A percentile compares a stretch with the other conserved stretches of the same genome.
Conservation (phyloP, 2,113 vertebrate genomes). For the Vulpes ferrilata region DNA sequence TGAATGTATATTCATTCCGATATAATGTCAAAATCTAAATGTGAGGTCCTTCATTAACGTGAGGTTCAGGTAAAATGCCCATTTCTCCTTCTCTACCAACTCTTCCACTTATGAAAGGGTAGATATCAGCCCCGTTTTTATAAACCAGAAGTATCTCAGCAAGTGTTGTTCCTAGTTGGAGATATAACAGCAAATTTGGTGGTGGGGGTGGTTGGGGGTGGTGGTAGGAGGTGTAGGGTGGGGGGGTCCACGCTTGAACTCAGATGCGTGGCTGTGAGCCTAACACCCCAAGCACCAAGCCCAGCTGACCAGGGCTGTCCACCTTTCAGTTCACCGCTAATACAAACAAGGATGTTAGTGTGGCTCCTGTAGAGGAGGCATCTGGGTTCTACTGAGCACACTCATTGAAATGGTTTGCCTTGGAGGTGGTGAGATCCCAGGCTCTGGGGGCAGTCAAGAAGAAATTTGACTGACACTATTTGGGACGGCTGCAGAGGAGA, state of each 20-base stretch:
- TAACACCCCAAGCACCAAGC: background rate
- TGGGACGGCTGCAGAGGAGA: background rate
- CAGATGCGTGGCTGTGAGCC: background rate
- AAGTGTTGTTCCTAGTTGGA: background rate
- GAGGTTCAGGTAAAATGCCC: background rate
- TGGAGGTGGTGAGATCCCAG: background rate
- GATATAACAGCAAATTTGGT: background rate
- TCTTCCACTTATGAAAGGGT: background rate
- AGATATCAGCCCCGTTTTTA: background rate
- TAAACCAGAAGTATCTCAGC: background rate
- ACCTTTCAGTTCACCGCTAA: background rate
- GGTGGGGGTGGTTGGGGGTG: too few species aligned
- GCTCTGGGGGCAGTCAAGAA: background rate
- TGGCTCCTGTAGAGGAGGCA: rapidly evolving
- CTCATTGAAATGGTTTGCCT: background rate
- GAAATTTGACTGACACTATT: background rate
- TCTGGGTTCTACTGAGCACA: background rate
- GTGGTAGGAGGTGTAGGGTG: too few species aligned
- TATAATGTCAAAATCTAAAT: background rate
- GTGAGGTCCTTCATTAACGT: background rate
- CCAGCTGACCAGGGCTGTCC: background rate
- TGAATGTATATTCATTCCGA: background rate
- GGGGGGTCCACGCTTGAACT: background rate
- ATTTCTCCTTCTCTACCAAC: background rate
- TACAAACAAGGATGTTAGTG: background rate